Conservation (phyloP, 2,113 vertebrate genomes). For the Uria lomvia region DNA sequence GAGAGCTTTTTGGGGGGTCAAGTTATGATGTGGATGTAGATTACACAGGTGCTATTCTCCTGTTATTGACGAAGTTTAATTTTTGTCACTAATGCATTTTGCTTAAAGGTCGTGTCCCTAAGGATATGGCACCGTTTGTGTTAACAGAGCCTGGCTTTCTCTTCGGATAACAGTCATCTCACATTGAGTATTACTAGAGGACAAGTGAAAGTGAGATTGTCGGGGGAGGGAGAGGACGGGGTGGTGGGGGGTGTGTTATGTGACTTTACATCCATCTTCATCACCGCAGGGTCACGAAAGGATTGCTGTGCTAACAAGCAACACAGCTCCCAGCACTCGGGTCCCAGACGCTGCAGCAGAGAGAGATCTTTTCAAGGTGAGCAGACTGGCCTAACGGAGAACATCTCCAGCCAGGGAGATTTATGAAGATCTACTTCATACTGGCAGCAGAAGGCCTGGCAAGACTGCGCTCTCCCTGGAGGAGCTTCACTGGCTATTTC, state of each 20-base stretch:
- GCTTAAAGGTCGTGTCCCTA: conserved; percentile 15
- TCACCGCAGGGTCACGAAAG: neutral
- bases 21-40: neutral
- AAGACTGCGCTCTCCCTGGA: neutral
- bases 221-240: neutral
- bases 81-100: conserved; percentile 37
- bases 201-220: conserved; percentile 37
- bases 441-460: conserved; percentile 2
- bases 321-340: neutral
- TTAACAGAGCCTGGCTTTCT: conserved; percentile 19
- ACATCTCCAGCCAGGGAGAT: neutral
- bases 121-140: neutral
- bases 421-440: conserved; percentile 15
- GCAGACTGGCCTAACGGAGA: neutral
- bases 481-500: neutral
- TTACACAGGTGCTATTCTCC: neutral
- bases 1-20: neutral
- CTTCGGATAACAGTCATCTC: neutral
- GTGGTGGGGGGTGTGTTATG: neutral
- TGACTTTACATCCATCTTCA: conserved; percentile 51
- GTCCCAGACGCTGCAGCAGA: neutral
- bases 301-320: conserved; percentile 24
- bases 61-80: neutral
- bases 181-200: conserved; percentile 7
- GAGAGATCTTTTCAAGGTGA: conserved; percentile 56